phyloP scores from a whole-genome alignment of 2,888 invertebrate species.

The Cryptophagus acutangulus region DNA sequence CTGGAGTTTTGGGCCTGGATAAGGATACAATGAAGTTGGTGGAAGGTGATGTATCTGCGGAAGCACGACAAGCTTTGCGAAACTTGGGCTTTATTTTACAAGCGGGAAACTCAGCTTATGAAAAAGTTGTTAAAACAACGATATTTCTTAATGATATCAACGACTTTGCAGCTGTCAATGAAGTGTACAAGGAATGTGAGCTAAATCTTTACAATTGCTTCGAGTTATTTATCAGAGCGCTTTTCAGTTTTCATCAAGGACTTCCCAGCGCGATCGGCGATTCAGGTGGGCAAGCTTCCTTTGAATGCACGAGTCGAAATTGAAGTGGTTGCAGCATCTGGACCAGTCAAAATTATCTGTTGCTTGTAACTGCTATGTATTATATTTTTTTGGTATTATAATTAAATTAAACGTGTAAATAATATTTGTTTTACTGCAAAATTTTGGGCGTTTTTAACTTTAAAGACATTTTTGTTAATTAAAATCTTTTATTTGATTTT shows the following conservation, averaged over 20 bases:
- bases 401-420: no score
- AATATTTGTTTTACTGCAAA: no score
- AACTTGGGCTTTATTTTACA: slow-evolving; percentile 74
- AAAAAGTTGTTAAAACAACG: slow-evolving; percentile 82
- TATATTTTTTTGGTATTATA: no score
- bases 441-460: no score
- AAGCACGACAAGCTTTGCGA: slow-evolving; percentile 70
- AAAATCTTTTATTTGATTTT: no score
- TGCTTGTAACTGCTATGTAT: no score
- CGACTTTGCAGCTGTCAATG: slow-evolving; percentile 76
- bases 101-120: slow-evolving; percentile 66
- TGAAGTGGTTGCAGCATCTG: slow-evolving; percentile 77
- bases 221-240: background rate
- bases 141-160: slow-evolving; percentile 74
- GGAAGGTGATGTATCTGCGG: slow-evolving; percentile 65
- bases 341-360: slow-evolving; percentile 52
- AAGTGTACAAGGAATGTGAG: slow-evolving; percentile 80
- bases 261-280: slow-evolving; percentile 79
- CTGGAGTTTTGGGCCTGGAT: slow-evolving; percentile 79
- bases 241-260: slow-evolving; percentile 68
- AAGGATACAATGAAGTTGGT: slow-evolving; percentile 65
- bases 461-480: no score
- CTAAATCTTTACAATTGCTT: slow-evolving; percentile 10
- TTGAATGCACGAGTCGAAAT: slow-evolving; percentile 77
- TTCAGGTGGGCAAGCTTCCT: slow-evolving; percentile 77